Evolutionary conservation across 2,888 invertebrate genomes (phyloP).

Genomic region (Trissolcus japonicus): DNA sequence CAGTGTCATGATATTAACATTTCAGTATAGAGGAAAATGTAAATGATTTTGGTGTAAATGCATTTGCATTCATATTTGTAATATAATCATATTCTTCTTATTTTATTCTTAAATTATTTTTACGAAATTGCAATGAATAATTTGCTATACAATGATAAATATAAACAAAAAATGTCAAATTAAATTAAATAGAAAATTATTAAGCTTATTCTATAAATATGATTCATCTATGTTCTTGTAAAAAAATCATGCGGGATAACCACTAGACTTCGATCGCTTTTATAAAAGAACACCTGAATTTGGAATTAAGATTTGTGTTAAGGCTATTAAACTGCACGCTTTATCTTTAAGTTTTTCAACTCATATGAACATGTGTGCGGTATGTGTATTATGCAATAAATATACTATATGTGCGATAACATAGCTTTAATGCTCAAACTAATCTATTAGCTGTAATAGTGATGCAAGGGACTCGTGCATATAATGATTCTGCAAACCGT

Average conservation of each 20-base stretch:
- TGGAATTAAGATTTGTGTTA: neutral
- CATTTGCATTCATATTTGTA: no score
- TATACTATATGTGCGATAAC: slow-evolving; percentile 63
- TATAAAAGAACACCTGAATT: neutral
- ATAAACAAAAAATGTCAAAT: neutral
- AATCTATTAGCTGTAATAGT: slow-evolving; percentile 10
- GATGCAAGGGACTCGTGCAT: neutral
- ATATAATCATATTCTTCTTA: no score
- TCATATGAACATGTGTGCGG: slow-evolving; percentile 66
- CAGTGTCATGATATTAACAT: no score
- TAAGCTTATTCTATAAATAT: no score
- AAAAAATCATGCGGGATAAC: no score
- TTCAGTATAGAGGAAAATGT: no score
- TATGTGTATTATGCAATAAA: slow-evolving; percentile 75
- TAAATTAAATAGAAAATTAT: neutral
- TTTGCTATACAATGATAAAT: no score
- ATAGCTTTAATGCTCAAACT: slow-evolving; percentile 52
- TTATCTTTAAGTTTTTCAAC: slow-evolving; percentile 22
- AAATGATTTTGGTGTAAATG: no score
- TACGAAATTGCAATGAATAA: no score
- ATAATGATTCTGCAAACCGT: neutral
- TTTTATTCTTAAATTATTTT: no score
- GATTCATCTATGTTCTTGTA: no score
- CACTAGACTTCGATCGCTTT: no score
- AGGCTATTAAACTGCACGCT: slow-evolving; percentile 24